Percentiles rank a stretch among this genome's conserved stretches.
Evolutionary conservation across 2,797 vertebrate genomes (phyloP).

Genomic region (Erpetoichthys calabaricus): DNA sequence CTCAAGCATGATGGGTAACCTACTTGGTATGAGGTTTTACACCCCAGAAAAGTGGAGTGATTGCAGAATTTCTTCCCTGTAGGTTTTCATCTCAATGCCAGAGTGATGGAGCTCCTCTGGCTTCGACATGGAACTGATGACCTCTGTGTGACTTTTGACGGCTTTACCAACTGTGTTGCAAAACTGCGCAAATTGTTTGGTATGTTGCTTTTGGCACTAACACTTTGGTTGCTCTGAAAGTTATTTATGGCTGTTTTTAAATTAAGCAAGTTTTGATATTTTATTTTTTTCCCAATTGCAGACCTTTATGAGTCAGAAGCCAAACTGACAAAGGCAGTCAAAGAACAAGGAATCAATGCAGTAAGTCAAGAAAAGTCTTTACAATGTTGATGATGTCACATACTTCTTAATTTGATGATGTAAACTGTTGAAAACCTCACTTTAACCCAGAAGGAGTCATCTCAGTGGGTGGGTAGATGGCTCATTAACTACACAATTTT

Average conservation of each 20-base stretch:
- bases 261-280: no score
- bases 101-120: conserved; percentile 40
- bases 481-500: no score
- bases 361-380: conserved; percentile 32
- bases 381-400: no score
- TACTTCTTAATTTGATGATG: no score
- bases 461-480: no score
- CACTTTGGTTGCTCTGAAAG: no score
- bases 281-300: conserved; percentile 16
- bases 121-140: conserved; percentile 49
- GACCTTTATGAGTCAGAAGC: conserved; percentile 47
- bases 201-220: conserved; percentile 20
- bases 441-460: no score
- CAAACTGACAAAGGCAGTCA: conserved; percentile 38
- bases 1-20: no score
- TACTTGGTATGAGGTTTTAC: no score
- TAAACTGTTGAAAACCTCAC: no score
- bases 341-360: conserved; percentile 44
- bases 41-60: neutral
- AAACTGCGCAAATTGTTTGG: conserved; percentile 50
- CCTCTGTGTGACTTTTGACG: conserved; percentile 37
- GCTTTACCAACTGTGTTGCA: conserved; percentile 47
- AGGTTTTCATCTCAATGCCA: conserved; percentile 46
- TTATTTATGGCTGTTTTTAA: no score
- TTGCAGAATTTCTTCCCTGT: conserved; percentile 7